A percentile compares a stretch with the other conserved stretches of the same genome.
These are phyloP conservation scores for Formica aserva DNA, from an alignment of 2,888 invertebrate genomes.

Conservation along the genomic window DNA sequence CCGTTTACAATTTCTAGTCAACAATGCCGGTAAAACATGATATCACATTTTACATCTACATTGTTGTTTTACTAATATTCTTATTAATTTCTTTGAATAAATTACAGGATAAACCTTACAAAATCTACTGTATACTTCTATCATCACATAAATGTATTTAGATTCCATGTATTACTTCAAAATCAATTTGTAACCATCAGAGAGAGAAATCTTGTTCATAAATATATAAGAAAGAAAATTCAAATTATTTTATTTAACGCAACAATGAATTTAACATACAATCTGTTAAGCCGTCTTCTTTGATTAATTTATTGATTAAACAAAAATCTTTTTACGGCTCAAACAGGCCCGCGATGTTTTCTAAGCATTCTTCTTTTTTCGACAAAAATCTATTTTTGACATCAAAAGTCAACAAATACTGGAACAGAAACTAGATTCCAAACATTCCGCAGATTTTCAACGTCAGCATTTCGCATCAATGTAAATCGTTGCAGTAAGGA, in stretches of 20 bases:
- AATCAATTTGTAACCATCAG: not conserved
- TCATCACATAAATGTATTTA: not conserved
- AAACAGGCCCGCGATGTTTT: not conserved
- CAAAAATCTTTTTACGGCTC: not conserved
- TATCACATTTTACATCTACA: not conserved
- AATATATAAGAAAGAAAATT: not conserved
- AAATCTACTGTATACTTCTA: not conserved
- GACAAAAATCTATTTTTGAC: not conserved
- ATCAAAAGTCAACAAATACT: conserved; percentile 24
- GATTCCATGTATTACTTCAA: not conserved
- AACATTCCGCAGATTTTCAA: not conserved
- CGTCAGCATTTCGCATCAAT: not conserved
- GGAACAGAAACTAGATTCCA: not conserved
- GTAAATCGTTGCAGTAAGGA: not conserved
- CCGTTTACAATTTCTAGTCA: conserved; percentile 21
- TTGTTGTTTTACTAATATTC: not conserved
- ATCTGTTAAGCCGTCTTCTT: not conserved
- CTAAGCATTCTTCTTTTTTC: not conserved
- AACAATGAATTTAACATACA: not conserved
- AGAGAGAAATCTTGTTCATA: not conserved
- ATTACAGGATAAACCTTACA: not conserved
- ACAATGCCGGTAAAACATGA: not conserved
- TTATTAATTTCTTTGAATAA: not conserved
- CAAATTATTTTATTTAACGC: not conserved
- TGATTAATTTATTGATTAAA: not conserved